Evolutionary conservation across 2,888 invertebrate genomes (phyloP).

Genomic region (Agrenia bidenticulata): DNA sequence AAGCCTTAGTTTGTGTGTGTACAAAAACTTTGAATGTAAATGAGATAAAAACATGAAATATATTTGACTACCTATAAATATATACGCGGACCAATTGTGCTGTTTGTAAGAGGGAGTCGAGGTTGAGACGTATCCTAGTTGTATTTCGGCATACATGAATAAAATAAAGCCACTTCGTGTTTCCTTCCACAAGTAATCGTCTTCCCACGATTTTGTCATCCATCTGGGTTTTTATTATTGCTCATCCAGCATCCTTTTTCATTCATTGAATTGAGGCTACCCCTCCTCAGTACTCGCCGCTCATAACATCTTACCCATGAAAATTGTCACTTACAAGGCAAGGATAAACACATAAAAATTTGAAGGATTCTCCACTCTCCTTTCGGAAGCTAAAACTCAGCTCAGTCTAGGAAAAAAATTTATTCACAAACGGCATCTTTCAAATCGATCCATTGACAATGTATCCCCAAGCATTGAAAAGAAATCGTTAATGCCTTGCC

Average conservation of each 20-base stretch:
- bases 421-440: background rate
- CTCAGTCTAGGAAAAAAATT: background rate
- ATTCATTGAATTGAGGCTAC: conserved; percentile 16
- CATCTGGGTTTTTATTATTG: conserved; percentile 28
- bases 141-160: conserved; percentile 16
- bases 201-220: conserved; percentile 38
- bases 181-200: conserved; percentile 30
- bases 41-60: no score
- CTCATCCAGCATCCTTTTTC: conserved; percentile 24
- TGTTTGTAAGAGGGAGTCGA: background rate
- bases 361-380: conserved; percentile 8
- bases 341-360: conserved; percentile 6
- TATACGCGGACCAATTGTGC: no score
- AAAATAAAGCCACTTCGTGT: conserved; percentile 31
- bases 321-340: background rate
- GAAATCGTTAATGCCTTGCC: no score
- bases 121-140: background rate
- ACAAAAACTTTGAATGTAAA: no score
- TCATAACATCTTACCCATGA: background rate
- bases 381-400: background rate
- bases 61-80: no score
- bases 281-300: conserved; percentile 17
- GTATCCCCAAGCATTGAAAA: no score
- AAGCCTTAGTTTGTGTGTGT: no score
- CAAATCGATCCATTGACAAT: background rate